These are phyloP conservation scores for Drosophila lacicola DNA, from an alignment of 2,888 invertebrate species.

Conservation along the genomic window DNA sequence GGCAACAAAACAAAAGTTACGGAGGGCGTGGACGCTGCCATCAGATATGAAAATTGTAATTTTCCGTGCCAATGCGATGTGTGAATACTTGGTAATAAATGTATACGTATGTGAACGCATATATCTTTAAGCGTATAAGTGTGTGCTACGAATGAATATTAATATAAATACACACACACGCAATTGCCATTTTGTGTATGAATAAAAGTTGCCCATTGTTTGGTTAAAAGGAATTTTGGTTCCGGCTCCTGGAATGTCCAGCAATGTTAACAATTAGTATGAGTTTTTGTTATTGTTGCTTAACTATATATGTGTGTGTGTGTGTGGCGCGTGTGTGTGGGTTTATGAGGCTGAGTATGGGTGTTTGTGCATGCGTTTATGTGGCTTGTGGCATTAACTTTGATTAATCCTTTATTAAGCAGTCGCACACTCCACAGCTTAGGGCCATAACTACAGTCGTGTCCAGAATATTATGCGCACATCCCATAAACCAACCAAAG, in stretches of 20 bases:
- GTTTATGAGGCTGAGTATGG: constrained; percentile 26
- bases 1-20: constrained; percentile 29
- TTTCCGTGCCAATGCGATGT: constrained; percentile 55
- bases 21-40: constrained; percentile 19
- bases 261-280: constrained; percentile 48
- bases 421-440: constrained; percentile 17
- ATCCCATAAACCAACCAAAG: constrained; percentile 2
- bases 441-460: constrained; percentile 26
- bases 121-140: constrained; percentile 9
- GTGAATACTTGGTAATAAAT: constrained; percentile 24
- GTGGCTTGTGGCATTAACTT: constrained; percentile 60
- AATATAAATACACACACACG: constrained; percentile 40
- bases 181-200: constrained; percentile 40
- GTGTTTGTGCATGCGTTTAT: constrained; percentile 29
- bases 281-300: constrained; percentile 30
- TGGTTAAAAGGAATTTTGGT: constrained; percentile 27
- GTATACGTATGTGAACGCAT: constrained; percentile 2
- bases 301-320: background rate
- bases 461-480: constrained; percentile 27
- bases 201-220: constrained; percentile 63
- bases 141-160: constrained; percentile 54
- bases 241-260: constrained; percentile 26
- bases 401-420: constrained; percentile 75
- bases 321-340: background rate
- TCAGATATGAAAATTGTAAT: constrained; percentile 72